Conservation (phyloP, 2,888 invertebrate species). For the Ormyrus pomaceus region DNA sequence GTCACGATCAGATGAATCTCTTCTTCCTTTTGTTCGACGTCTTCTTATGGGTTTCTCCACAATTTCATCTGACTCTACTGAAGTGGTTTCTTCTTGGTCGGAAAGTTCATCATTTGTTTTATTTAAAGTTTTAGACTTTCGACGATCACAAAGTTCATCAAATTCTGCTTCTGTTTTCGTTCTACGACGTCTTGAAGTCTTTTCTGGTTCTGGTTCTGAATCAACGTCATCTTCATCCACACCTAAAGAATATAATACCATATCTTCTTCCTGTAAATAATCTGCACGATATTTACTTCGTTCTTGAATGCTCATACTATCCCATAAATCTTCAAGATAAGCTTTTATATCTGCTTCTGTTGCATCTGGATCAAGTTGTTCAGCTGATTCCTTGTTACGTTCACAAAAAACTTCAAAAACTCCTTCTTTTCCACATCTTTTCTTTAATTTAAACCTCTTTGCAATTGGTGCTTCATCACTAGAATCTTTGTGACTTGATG, state of each 20-base stretch:
- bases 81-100: constrained; percentile 21
- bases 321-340: constrained; percentile 78
- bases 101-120: constrained; percentile 32
- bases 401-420: constrained; percentile 77
- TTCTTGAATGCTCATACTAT: constrained; percentile 72
- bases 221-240: constrained; percentile 40
- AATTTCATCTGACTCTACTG: no score
- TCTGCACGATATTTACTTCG: constrained; percentile 59
- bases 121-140: no score
- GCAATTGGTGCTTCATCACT: constrained; percentile 63
- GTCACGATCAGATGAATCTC: constrained; percentile 57
- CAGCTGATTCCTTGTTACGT: constrained; percentile 75
- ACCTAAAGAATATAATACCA: constrained; percentile 39
- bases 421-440: constrained; percentile 61
- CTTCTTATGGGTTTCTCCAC: constrained; percentile 14
- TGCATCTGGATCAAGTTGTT: constrained; percentile 77
- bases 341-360: constrained; percentile 74
- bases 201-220: constrained; percentile 28
- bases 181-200: constrained; percentile 15
- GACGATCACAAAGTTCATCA: no score
- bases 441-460: constrained; percentile 59
- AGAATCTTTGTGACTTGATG: constrained; percentile 66
- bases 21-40: constrained; percentile 52
- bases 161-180: constrained; percentile 17
- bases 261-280: constrained; percentile 53